A percentile compares a stretch with the other conserved stretches of the same genome.
These are phyloP conservation scores for Myrmophylax atrothorax DNA, from an alignment of 2,113 vertebrate species.

Conservation along the genomic window DNA sequence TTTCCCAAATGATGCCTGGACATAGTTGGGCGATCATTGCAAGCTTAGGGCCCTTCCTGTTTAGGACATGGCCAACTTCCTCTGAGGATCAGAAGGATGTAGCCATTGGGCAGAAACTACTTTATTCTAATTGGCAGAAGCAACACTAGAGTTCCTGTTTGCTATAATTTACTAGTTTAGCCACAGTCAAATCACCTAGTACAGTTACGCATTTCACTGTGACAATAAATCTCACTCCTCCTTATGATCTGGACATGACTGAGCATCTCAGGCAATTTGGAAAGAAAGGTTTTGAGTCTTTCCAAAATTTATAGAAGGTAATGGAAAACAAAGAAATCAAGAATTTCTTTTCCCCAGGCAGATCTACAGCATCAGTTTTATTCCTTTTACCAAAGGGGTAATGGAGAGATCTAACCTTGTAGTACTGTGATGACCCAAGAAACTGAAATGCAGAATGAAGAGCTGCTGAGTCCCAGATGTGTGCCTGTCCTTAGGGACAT, in stretches of 20 bases:
- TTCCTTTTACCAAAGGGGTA: neutral
- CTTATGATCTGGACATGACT: neutral
- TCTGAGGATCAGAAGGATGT: neutral
- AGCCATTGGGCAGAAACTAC: neutral
- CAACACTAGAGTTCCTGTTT: neutral
- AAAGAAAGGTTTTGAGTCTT: neutral
- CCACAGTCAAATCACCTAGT: neutral
- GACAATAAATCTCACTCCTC: neutral
- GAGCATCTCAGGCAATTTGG: neutral
- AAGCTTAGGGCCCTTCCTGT: neutral
- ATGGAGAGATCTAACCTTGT: neutral
- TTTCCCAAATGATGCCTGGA: neutral
- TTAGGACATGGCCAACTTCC: neutral
- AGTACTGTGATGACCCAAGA: neutral
- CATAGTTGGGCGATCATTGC: neutral
- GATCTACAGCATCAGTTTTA: neutral
- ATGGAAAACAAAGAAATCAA: neutral
- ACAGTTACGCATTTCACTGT: neutral
- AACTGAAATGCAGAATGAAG: neutral
- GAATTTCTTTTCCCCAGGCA: neutral
- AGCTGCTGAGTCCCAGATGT: neutral
- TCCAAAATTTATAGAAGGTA: neutral
- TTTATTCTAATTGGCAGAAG: neutral
- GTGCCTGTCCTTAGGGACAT: neutral
- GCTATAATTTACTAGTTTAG: neutral